Conservation (phyloP, 1,140 invertebrate species). For the Ceratina calcarata region DNA sequence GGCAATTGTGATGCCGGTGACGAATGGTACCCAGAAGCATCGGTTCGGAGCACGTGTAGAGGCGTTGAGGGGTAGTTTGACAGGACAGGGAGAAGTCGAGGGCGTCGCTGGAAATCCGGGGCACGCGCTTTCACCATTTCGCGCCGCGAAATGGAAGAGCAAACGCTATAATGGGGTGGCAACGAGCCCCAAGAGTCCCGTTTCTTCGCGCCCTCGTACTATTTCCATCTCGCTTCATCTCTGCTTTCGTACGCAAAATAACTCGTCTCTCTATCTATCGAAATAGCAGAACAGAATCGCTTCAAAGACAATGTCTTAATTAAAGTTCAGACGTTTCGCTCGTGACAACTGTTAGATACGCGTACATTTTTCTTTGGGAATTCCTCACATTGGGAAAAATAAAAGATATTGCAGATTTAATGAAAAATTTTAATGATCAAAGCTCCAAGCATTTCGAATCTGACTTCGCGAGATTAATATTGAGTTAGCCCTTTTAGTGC, state of each 20-base stretch:
- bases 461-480: no score
- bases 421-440: no score
- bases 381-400: no score
- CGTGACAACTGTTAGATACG: no score
- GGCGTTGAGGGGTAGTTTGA: conserved; percentile 19
- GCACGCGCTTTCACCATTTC: conserved; percentile 68
- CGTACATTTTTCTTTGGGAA: no score
- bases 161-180: conserved; percentile 78
- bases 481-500: no score
- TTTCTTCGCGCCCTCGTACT: conserved; percentile 68
- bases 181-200: conserved; percentile 78
- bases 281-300: conserved; percentile 13
- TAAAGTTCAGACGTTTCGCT: no score
- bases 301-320: no score
- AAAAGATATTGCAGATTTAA: no score
- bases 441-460: no score
- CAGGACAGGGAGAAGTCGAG: conserved; percentile 8
- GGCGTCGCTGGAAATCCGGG: conserved; percentile 59
- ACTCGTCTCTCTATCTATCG: conserved; percentile 14
- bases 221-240: conserved; percentile 42
- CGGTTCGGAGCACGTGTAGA: conserved; percentile 45
- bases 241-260: conserved; percentile 29
- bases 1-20: conserved; percentile 73
- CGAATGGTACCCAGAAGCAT: conserved; percentile 70
- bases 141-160: conserved; percentile 73